Evolutionary conservation across 64 coral and sea anemone genomes (phyloP).

Genomic region (Stichodactyla mertensii): DNA sequence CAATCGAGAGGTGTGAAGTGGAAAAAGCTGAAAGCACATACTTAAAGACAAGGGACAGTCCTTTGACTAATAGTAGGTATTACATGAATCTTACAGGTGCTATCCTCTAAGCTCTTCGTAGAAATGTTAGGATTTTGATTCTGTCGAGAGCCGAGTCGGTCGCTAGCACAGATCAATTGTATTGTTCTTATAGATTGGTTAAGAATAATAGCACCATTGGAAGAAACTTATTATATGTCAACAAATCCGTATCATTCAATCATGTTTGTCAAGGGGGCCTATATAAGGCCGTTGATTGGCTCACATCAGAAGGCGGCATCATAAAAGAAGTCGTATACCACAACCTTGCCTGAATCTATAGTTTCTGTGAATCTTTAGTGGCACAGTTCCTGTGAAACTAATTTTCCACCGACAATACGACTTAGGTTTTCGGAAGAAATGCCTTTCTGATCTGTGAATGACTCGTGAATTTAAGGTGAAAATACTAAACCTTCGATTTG

Average conservation of each 20-base stretch:
- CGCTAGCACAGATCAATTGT: constrained; percentile 65
- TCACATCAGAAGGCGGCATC: constrained; percentile 75
- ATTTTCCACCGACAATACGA: constrained; percentile 30
- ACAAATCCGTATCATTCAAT: constrained; percentile 99
- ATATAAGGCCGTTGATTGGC: constrained; percentile 62
- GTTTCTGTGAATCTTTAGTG: constrained; percentile 45
- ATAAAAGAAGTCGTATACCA: constrained; percentile 77
- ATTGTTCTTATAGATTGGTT: constrained; percentile 82
- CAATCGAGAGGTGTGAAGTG: constrained; percentile 87
- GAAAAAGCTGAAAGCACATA: background rate
- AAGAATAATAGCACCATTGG: constrained; percentile 95
- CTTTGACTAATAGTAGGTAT: constrained; percentile 2
- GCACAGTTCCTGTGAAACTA: constrained; percentile 16
- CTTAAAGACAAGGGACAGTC: background rate
- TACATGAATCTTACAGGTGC: constrained; percentile 3
- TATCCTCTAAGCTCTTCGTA: constrained; percentile 11
- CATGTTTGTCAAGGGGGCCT: constrained; percentile 85
- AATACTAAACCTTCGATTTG: background rate
- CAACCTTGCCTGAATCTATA: constrained; percentile 32
- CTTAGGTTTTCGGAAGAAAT: background rate
- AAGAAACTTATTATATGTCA: constrained; percentile 99
- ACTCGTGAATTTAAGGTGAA: constrained; percentile 10
- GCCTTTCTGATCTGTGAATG: background rate
- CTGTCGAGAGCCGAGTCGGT: constrained; percentile 28
- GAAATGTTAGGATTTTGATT: constrained; percentile 25